Conservation (phyloP, 2,797 vertebrate species). For the Esox masquinongy region DNA sequence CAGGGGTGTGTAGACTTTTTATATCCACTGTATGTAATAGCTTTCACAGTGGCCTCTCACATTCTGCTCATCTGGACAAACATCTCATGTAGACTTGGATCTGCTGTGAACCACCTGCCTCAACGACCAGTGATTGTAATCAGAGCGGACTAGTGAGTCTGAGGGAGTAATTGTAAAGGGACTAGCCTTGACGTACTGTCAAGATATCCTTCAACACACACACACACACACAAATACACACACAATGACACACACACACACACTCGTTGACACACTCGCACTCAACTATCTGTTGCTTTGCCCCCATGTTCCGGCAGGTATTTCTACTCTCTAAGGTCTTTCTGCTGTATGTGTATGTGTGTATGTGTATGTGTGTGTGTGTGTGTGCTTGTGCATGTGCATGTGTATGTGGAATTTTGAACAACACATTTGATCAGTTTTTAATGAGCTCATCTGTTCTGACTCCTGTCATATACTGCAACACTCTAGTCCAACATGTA, state of each 20-base stretch:
- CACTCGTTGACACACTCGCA: neutral
- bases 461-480: too few relatives aligned
- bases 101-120: too few relatives aligned
- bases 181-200: neutral
- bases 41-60: too few relatives aligned
- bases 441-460: too few relatives aligned
- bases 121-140: neutral
- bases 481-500: too few relatives aligned
- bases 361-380: neutral
- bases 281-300: constrained; percentile 56
- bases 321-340: constrained; percentile 36
- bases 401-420: neutral
- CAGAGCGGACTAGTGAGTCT: neutral
- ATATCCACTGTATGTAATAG: too few relatives aligned
- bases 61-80: too few relatives aligned
- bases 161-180: neutral
- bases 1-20: too few relatives aligned
- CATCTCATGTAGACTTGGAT: too few relatives aligned
- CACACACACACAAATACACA: neutral
- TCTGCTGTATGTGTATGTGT: neutral
- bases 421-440: too few relatives aligned
- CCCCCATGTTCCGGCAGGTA: constrained; percentile 45
- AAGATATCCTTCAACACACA: neutral
- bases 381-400: neutral
- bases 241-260: neutral